Evolutionary conservation across 2,113 vertebrate genomes (phyloP).

Genomic region (Stercorarius parasiticus): DNA sequence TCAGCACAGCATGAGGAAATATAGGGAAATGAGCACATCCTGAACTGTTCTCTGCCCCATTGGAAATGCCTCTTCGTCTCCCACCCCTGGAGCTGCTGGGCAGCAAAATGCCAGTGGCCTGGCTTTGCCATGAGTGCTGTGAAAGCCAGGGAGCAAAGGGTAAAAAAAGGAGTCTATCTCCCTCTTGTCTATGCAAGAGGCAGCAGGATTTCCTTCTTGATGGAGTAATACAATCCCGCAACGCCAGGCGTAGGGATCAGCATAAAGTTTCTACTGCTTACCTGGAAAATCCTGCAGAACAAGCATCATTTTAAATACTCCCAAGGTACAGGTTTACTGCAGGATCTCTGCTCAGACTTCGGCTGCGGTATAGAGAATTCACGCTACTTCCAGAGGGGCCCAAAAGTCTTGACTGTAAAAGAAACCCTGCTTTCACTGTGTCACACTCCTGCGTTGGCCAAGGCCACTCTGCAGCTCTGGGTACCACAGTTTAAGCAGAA

Average conservation of each 20-base stretch:
- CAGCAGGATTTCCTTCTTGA: neutral
- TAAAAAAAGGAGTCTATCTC: neutral
- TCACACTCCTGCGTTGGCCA: rapidly evolving
- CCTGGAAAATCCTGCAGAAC: neutral
- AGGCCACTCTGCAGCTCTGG: neutral
- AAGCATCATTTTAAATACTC: neutral
- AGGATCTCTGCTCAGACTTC: neutral
- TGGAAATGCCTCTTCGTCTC: neutral
- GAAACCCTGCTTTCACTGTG: neutral
- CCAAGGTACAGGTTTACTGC: neutral
- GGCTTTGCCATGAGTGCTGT: neutral
- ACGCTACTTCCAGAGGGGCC: neutral
- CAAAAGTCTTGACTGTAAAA: neutral
- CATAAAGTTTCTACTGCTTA: neutral
- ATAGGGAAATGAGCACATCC: neutral
- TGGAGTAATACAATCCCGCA: neutral
- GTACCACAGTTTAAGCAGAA: neutral
- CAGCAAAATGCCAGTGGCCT: neutral
- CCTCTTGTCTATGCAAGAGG: neutral
- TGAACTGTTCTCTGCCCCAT: neutral
- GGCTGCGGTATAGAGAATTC: neutral
- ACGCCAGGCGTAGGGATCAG: neutral
- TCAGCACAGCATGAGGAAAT: neutral
- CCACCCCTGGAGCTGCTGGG: neutral
- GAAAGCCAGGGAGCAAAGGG: neutral